These are phyloP conservation scores for Drosophila murphyi DNA, from an alignment of 1,140 invertebrate species.

Conservation along the genomic window DNA sequence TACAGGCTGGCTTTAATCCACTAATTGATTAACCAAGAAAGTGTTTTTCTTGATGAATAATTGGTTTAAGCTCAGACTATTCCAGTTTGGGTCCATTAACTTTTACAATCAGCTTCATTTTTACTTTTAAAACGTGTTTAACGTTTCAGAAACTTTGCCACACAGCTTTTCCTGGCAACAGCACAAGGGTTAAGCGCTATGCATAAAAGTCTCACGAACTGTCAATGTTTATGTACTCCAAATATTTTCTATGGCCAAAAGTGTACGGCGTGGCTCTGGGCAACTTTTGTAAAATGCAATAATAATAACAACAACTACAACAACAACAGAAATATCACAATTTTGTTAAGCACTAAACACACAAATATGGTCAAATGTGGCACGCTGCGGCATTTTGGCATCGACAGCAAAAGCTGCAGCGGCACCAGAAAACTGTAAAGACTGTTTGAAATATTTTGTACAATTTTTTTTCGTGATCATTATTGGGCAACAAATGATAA, in stretches of 20 bases:
- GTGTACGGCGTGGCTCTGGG: slow-evolving; percentile 51
- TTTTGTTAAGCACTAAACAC: slow-evolving; percentile 42
- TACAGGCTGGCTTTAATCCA: too few species aligned
- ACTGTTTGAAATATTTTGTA: slow-evolving; percentile 33
- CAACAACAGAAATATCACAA: slow-evolving; percentile 42
- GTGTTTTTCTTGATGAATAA: too few species aligned
- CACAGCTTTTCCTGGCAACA: neutral
- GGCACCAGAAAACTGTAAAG: slow-evolving; percentile 37
- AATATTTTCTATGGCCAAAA: slow-evolving; percentile 18
- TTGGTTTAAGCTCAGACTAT: too few species aligned
- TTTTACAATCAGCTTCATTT: too few species aligned
- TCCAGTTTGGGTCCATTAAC: too few species aligned
- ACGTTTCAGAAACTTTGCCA: too few species aligned
- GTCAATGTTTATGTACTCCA: slow-evolving; percentile 20
- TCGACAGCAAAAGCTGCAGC: slow-evolving; percentile 43
- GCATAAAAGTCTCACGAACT: slow-evolving; percentile 57
- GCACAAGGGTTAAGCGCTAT: slow-evolving; percentile 51
- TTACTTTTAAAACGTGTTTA: too few species aligned
- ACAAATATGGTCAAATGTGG: slow-evolving; percentile 77
- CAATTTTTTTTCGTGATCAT: slow-evolving; percentile 39
- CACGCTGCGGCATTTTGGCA: slow-evolving; percentile 69
- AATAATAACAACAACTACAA: slow-evolving; percentile 37
- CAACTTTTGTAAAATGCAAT: slow-evolving; percentile 42
- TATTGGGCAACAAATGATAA: slow-evolving; percentile 44
- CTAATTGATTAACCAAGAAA: too few species aligned